Evolutionary conservation across 2,113 vertebrate genomes (phyloP).

Genomic region (Cyrtonyx montezumae): DNA sequence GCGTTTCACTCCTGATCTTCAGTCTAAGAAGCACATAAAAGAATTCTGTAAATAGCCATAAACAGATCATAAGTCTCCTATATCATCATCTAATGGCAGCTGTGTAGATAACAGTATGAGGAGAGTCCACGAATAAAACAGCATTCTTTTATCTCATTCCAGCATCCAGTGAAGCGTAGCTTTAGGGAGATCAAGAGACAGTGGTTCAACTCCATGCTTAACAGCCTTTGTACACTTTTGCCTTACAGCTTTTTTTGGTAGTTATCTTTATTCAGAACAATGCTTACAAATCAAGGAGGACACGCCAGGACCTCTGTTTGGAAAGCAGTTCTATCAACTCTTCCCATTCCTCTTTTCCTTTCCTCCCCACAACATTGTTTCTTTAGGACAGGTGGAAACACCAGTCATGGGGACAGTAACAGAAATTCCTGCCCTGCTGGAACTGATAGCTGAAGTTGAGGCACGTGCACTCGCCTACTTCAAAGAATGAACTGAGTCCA

Average conservation of each 20-base stretch:
- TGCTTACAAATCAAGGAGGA: background rate
- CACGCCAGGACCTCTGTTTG: background rate
- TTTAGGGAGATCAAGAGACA: background rate
- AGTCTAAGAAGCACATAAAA: background rate
- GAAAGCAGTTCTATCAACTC: background rate
- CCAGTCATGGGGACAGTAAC: background rate
- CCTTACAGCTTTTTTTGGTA: background rate
- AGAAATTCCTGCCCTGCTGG: accelerated
- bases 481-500: background rate
- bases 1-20: background rate
- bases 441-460: background rate
- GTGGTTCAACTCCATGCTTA: background rate
- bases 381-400: background rate
- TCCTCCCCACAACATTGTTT: background rate
- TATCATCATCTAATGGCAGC: background rate
- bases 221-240: background rate
- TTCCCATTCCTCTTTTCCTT: background rate
- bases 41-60: background rate
- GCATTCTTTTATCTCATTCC: background rate
- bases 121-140: background rate
- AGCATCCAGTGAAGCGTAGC: background rate
- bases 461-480: accelerated
- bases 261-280: background rate
- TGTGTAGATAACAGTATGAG: background rate
- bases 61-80: background rate